Evolutionary conservation across 2,888 invertebrate genomes (phyloP).

Genomic region (Ochropacha duplaris): DNA sequence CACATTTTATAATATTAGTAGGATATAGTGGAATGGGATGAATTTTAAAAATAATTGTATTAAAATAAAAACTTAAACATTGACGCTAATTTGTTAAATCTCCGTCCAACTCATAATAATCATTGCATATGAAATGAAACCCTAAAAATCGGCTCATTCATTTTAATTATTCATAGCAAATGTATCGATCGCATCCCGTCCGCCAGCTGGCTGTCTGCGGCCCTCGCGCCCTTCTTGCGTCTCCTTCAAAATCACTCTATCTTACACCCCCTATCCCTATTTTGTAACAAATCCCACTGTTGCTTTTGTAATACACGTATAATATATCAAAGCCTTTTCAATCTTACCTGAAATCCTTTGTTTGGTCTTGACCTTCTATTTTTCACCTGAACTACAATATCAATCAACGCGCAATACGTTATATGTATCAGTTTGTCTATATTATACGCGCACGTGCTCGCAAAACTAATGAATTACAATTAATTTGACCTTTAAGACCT

Average conservation of each 20-base stretch:
- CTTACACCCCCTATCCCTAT: slow-evolving; percentile 11
- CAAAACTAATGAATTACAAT: background rate
- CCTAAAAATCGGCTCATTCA: slow-evolving; percentile 56
- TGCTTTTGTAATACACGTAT: background rate
- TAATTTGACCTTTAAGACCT: background rate
- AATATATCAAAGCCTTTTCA: background rate
- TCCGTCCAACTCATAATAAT: background rate
- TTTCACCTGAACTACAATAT: background rate
- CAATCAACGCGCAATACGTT: background rate
- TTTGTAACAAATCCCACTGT: slow-evolving; percentile 17
- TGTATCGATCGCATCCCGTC: slow-evolving; percentile 54
- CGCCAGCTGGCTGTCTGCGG: slow-evolving; percentile 42
- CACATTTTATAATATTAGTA: no score
- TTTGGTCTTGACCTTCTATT: background rate
- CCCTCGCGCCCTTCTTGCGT: slow-evolving; percentile 28
- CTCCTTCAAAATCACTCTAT: slow-evolving; percentile 5
- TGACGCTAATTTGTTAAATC: background rate
- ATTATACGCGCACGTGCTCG: background rate
- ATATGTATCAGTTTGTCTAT: background rate
- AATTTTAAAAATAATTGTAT: no score
- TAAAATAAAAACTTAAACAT: background rate
- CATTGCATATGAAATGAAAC: slow-evolving; percentile 14
- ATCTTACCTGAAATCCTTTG: background rate
- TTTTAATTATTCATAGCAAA: slow-evolving; percentile 70
- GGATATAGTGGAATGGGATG: no score